These are phyloP conservation scores for Oreochromis tanganicae DNA, from an alignment of 2,113 vertebrate genomes.

Conservation along the genomic window DNA sequence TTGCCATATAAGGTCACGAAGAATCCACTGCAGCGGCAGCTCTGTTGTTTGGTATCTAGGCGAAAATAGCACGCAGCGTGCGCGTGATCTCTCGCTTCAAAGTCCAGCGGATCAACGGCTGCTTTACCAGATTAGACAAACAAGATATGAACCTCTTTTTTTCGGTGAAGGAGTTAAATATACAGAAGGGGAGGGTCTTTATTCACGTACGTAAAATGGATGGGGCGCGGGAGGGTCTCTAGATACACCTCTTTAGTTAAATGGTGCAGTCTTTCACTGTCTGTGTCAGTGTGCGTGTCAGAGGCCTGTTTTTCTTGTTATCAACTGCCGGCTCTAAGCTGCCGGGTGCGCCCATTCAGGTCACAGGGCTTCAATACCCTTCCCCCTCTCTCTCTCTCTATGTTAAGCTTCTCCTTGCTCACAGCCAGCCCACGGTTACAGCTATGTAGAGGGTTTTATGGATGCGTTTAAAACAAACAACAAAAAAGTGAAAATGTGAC, in stretches of 20 bases:
- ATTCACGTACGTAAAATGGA: neutral
- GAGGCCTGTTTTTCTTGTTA: constrained; percentile 50
- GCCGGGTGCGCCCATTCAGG: constrained; percentile 11
- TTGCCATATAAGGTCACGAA: constrained; percentile 71
- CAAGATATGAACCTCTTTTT: neutral
- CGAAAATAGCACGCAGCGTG: constrained; percentile 1
- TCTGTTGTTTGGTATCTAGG: constrained; percentile 15
- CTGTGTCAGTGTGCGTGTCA: neutral
- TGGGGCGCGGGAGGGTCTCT: neutral
- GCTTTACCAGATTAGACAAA: constrained; percentile 22
- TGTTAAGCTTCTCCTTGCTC: neutral
- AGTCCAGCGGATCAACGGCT: neutral
- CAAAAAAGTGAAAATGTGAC: neutral
- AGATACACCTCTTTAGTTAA: neutral
- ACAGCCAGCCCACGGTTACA: neutral
- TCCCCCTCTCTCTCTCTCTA: neutral
- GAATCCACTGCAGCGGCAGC: constrained; percentile 26
- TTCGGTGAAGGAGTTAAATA: neutral
- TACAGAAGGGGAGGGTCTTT: neutral
- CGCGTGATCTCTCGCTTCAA: neutral
- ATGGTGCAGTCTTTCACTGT: neutral
- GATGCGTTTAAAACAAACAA: neutral
- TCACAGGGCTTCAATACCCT: constrained; percentile 26
- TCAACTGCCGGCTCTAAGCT: neutral
- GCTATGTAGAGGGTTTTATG: neutral